Percentiles rank a stretch among this genome's conserved stretches.
Conservation (phyloP, 2,888 invertebrate genomes). For the Leptopilina myrica region DNA sequence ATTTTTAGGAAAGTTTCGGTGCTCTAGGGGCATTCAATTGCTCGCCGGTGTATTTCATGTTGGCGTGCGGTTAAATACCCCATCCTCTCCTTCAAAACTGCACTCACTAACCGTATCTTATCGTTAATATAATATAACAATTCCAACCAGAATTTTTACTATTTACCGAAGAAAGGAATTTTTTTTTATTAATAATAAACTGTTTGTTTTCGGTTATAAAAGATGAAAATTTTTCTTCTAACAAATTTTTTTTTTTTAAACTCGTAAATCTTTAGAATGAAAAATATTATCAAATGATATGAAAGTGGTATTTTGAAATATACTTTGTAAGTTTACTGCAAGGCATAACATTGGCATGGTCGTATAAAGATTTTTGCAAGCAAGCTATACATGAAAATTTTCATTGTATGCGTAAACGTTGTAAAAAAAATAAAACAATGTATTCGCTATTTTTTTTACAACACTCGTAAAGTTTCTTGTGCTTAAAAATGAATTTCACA, state of each 20-base stretch:
- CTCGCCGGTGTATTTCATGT: too few species aligned
- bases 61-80: too few species aligned
- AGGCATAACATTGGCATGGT: background rate
- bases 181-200: too few species aligned
- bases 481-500: slow-evolving; percentile 16
- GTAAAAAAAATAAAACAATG: background rate
- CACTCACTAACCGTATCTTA: too few species aligned
- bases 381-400: background rate
- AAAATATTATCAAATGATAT: background rate
- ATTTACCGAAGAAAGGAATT: too few species aligned
- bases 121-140: too few species aligned
- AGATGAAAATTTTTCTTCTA: too few species aligned
- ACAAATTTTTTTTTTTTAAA: background rate
- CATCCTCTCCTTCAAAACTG: too few species aligned
- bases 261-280: background rate
- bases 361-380: slow-evolving; percentile 1
- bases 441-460: background rate
- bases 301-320: background rate
- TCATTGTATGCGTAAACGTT: background rate
- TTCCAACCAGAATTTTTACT: too few species aligned
- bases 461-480: background rate
- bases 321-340: background rate
- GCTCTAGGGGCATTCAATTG: too few species aligned
- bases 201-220: too few species aligned
- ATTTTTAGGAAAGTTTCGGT: too few species aligned